Base-by-base conservation (phyloP, 23 tunicate species). In the Diplosoma virens region DNA sequence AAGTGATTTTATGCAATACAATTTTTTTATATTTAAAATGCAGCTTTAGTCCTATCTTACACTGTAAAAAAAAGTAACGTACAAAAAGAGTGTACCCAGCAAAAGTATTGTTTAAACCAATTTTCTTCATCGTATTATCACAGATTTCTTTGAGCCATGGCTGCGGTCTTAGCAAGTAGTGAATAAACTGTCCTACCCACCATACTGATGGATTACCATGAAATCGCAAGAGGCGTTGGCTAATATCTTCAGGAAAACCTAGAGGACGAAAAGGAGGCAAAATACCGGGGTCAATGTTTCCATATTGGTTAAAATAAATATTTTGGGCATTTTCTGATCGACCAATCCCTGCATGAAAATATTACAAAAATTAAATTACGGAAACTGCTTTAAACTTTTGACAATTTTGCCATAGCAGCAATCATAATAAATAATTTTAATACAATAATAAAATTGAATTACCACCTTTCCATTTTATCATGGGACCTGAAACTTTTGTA, bases 191-290 rank as follows among this genome's bases (percentile, higher is more conserved):
- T 3, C 97, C 97, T 33, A 82, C 61, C 97, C 97, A 90, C 97
- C 97, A 90, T 0, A 84, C 97, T 0, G 90, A 71, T 29, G 97
- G 97, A 76, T 90, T 79, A 31, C 97, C 97, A 47, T 90, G 97
- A 24, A 77, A 61, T 14, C 79, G 84, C 30, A 79, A 41, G 9
- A 90, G 59, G 33, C 81, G 58, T 0, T 61, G 65, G 30, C 77
- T 70, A 16, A 90, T 37, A 33, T 90, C 89, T 17, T 81, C 86
- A 0, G 97, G 97, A 21, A 90, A 78, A 0, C 85, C 86, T 6
- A 90, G 82, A 20, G 97, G 97, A 30, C 84, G 76, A 58, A 84
- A 83, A 14, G 97, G 85, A 24, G 97, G 97, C 30, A 50, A 60
- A 11, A 66, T 84, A 9, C 6, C 17, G n/a, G n/a, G n/a, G n/a